Evolutionary conservation across 2,797 vertebrate species (phyloP).

Genomic region (Capromys pilorides): DNA sequence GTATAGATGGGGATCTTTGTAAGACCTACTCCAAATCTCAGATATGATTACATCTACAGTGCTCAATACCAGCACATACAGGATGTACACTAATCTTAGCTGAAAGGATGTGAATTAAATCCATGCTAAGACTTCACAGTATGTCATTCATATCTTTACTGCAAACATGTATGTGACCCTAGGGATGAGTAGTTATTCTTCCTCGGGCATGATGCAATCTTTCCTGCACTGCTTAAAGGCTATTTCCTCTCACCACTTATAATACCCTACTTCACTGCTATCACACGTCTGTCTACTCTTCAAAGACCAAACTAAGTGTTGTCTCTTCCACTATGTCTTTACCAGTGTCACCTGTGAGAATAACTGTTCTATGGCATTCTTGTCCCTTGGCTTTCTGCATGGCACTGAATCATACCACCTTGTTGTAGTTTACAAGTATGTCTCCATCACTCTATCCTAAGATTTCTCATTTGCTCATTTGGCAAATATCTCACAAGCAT

Average conservation of each 20-base stretch:
- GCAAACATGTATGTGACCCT: not conserved
- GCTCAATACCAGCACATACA: not conserved
- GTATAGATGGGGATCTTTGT: not conserved
- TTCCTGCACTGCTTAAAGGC: not conserved
- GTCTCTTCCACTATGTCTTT: not conserved
- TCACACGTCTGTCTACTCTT: conserved; percentile 21
- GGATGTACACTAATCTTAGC: not conserved
- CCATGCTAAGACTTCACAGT: not conserved
- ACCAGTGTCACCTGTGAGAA: not conserved
- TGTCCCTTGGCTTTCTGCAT: not conserved
- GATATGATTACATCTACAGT: not conserved
- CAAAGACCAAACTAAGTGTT: not conserved
- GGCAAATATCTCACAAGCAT: not conserved
- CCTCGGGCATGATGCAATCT: not conserved
- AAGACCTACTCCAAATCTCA: not conserved
- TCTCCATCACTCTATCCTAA: not conserved
- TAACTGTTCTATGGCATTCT: not conserved
- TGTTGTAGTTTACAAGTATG: not conserved
- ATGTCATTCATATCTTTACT: not conserved
- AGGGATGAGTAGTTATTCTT: not conserved
- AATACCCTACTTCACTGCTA: not conserved
- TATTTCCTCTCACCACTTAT: not conserved
- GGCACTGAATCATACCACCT: not conserved
- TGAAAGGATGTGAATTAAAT: not conserved
- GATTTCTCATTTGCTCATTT: not conserved